phyloP scores from a whole-genome alignment of 2,888 invertebrate genomes.

The Hemicrepidius hirtus region DNA sequence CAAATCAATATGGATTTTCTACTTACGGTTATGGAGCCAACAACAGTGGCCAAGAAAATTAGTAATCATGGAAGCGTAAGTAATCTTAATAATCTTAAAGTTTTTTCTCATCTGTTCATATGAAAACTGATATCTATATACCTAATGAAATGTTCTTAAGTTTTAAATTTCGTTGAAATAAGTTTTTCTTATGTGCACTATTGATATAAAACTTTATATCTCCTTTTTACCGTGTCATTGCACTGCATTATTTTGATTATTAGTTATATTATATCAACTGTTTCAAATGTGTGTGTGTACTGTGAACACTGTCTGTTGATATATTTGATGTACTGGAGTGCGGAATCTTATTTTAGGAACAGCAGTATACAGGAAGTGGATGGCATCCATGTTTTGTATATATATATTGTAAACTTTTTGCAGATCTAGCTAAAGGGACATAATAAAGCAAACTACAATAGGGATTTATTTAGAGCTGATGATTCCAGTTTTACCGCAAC shows the following conservation, averaged over 20 bases:
- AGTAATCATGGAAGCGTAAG: slow-evolving; percentile 44
- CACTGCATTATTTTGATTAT: slow-evolving; percentile 28
- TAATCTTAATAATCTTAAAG: slow-evolving; percentile 16
- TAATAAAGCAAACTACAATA: slow-evolving; percentile 19
- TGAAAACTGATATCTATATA: neutral
- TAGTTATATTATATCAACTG: slow-evolving; percentile 34
- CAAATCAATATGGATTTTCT: slow-evolving; percentile 71
- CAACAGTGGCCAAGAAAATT: slow-evolving; percentile 54
- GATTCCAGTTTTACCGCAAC: slow-evolving; percentile 21
- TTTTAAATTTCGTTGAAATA: slow-evolving; percentile 16
- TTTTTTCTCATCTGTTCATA: neutral
- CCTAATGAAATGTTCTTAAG: neutral
- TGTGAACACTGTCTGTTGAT: slow-evolving; percentile 53
- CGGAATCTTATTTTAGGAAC: slow-evolving; percentile 38
- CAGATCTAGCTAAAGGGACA: slow-evolving; percentile 36
- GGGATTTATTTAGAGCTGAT: slow-evolving; percentile 36
- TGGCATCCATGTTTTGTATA: slow-evolving; percentile 31
- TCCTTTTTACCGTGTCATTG: slow-evolving; percentile 15
- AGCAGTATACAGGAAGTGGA: slow-evolving; percentile 34
- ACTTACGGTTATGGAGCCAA: slow-evolving; percentile 70
- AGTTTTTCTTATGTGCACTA: slow-evolving; percentile 9
- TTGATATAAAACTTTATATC: slow-evolving; percentile 19
- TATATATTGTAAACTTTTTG: slow-evolving; percentile 38
- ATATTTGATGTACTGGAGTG: slow-evolving; percentile 44
- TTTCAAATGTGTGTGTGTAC: slow-evolving; percentile 44